These are phyloP conservation scores for Melitaea cinxia DNA, from an alignment of 1,140 invertebrate species.

Conservation along the genomic window DNA sequence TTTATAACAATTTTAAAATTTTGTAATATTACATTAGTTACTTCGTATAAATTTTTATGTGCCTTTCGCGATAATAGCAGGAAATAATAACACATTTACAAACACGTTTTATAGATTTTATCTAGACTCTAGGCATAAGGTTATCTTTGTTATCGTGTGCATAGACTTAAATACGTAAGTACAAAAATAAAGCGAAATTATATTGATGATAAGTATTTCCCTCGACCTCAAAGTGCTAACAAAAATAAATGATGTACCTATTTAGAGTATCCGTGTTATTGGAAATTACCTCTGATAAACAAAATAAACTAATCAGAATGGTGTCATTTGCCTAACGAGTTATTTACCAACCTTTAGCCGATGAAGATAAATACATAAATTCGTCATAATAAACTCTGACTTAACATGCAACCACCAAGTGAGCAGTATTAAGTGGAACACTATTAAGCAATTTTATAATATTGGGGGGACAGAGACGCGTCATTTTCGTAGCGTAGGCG, in stretches of 20 bases:
- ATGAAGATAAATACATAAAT: background rate
- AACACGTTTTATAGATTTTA: no score
- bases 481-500: slow-evolving; percentile 59
- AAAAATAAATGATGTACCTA: background rate
- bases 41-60: no score
- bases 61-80: no score
- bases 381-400: background rate
- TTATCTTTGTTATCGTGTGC: background rate
- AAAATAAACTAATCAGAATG: slow-evolving; percentile 29
- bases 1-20: background rate
- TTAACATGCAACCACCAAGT: background rate
- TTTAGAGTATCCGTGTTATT: slow-evolving; percentile 33
- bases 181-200: background rate
- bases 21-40: no score
- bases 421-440: background rate
- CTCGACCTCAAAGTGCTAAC: background rate
- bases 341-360: background rate
- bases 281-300: slow-evolving; percentile 43
- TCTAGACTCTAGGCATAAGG: background rate
- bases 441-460: background rate
- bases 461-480: slow-evolving; percentile 31
- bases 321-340: slow-evolving; percentile 20
- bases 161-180: background rate
- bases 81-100: background rate
- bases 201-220: slow-evolving; percentile 7